These are phyloP conservation scores for Acromyrmex echinatior DNA, from an alignment of 1,140 invertebrate species.

Conservation along the genomic window DNA sequence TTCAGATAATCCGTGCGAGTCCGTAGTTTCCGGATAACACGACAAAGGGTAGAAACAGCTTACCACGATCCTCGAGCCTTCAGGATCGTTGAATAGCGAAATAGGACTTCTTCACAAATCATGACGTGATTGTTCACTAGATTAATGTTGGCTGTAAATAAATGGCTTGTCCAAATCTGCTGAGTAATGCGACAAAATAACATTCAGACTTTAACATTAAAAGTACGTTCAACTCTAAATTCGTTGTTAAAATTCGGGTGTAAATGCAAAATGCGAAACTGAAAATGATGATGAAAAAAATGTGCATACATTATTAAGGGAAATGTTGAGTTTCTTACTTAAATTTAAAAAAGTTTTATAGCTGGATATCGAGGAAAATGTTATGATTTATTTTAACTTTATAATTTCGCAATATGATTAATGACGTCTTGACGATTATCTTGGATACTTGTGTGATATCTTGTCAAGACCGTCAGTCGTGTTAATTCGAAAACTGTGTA, in stretches of 20 bases:
- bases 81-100: slow-evolving; percentile 31
- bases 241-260: not conserved
- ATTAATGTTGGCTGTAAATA: slow-evolving; percentile 53
- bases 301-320: too few species aligned
- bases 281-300: too few species aligned
- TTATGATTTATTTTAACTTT: not conserved
- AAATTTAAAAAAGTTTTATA: not conserved
- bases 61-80: slow-evolving; percentile 37
- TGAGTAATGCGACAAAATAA: not conserved
- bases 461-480: not conserved
- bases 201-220: not conserved
- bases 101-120: slow-evolving; percentile 41
- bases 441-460: not conserved
- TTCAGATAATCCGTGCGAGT: slow-evolving; percentile 63
- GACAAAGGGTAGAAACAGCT: slow-evolving; percentile 53
- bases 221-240: not conserved
- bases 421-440: not conserved
- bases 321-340: not conserved
- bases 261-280: not conserved
- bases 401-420: not conserved
- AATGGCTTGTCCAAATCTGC: slow-evolving; percentile 20
- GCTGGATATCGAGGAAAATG: not conserved
- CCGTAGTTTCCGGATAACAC: slow-evolving; percentile 60
- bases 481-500: not conserved
- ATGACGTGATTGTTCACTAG: slow-evolving; percentile 34